Base-by-base conservation (phyloP, 1,140 invertebrate genomes). In the Pararge aegeria region DNA sequence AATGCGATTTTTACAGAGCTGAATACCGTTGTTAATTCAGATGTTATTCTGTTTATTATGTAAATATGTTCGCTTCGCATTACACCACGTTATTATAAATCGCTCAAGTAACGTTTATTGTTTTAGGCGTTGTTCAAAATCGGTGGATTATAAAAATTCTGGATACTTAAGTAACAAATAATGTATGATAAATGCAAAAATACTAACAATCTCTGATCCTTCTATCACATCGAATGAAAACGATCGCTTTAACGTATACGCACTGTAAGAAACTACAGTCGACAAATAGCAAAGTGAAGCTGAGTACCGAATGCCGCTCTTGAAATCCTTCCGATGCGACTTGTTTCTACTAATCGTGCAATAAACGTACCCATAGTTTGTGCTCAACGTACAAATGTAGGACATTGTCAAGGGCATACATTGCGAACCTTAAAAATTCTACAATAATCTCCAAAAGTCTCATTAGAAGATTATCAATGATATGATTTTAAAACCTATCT, bases 401-500 rank as follows among this genome's bases (percentile, higher is more conserved):
- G 27, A 40, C 13, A 50, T 34, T 55, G 53, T 29, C 52, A 29
- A 44, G 51, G 49, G 18, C 46, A 56, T 34, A 34, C 58, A 44
- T 30, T 55, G 24, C 24, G 51, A 24, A 53, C 72, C 78, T 75
- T 72, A 79, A 54, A 64, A 72, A 27, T 59, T 54, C 68, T 79
- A 79, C 61, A 53, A 70, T 75, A 80, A 69, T 78, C 73, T 68
- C 83, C 61, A 81, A 78, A 68, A 75, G 57, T 66, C 68, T 63
- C 69, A 68, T 68, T 82, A 75, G 68, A 81, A 79, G 67, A 79
- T 69, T 70, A 75, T 66, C 64, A 34, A 75, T 84, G 83, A 89
- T 84, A 89, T 87, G 85, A 84, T 67, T 73, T 78, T 76, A 80
- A 73, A 74, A 84, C 76, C 75, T 87, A 87, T 75, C 68, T 87